Evolutionary conservation across 2,888 invertebrate species (phyloP), one percentile per base, ranked within the genome.

Genomic region (Erebia epiphron): DNA sequence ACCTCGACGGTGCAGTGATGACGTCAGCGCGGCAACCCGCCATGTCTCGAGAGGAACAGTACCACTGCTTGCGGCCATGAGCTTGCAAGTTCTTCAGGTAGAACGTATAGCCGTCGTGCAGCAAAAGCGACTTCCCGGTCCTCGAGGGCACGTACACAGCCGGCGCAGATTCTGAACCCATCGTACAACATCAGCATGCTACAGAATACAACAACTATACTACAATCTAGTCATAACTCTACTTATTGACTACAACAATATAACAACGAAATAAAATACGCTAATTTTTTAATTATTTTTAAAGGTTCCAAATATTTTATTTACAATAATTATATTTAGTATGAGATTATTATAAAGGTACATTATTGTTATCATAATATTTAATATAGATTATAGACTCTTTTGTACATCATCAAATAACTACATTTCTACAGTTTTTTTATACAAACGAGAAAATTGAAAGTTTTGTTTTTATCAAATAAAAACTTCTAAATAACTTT

Each of bases 141-240:
- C 93, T 79, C 87, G 93, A 92, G 68, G 93, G 92, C 91, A 93
- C 92, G 91, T 91, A 93, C 79, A 88, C 82, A 74, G 93, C 93
- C 78, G 91, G 88, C 85, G 87, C 91, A 87, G 88, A 81, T 80
- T 84, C 83, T 86, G 81, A 82, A 84, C 80, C 81, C 81, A 83
- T 82, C 80, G 77, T 76, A 80, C 78, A 78, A 80, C 77, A 75
- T 77, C 76, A 78, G 74, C 76, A 76, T 75, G 69, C 77, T 69
- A 77, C 72, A 56, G 66, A 69, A 73, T 70, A 74, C 67, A 67
- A 61, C 62, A 67, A 69, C 68, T 70, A 71, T 61, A 71, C 72
- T 75, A 77, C 66, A 57, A 49, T 70, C 74, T 76, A 75, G 65
- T 69, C 35, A 41, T 60, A 60, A 58, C 63, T 67, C 43, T 64